phyloP scores from a whole-genome alignment of 1,140 invertebrate genomes.

The Phocides pigmalion region DNA sequence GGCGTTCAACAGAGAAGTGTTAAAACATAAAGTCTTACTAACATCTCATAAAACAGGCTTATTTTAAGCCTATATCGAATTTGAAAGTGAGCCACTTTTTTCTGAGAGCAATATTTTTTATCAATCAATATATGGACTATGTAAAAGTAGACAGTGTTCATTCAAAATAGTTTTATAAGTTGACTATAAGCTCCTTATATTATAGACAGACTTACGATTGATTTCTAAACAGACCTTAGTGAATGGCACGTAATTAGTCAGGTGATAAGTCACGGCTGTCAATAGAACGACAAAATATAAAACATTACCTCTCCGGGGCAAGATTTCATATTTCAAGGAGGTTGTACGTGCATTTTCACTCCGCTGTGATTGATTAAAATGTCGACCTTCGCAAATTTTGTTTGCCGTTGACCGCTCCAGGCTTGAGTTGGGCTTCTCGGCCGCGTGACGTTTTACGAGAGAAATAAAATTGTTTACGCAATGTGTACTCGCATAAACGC shows the following conservation, averaged over 20 bases:
- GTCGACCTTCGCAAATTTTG: constrained; percentile 49
- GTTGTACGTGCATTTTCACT: constrained; percentile 56
- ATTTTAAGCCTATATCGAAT: no score
- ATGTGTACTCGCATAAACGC: neutral
- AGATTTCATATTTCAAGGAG: constrained; percentile 30
- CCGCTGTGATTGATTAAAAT: constrained; percentile 68
- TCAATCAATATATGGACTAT: no score
- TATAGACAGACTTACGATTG: no score
- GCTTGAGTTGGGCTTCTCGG: constrained; percentile 10
- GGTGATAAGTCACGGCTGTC: constrained; percentile 60
- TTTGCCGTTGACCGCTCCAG: constrained; percentile 28
- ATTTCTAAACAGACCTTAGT: no score
- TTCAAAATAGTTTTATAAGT: no score
- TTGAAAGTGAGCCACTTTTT: no score
- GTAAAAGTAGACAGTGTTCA: no score
- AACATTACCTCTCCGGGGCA: constrained; percentile 13
- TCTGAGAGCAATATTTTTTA: no score
- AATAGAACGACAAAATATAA: constrained; percentile 30
- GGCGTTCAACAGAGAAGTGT: no score
- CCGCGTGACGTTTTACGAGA: neutral
- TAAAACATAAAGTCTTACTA: no score
- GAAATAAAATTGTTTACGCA: neutral
- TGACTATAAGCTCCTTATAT: no score
- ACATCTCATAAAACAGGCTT: no score
- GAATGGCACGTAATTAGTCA: neutral